A percentile compares a stretch with the other conserved stretches of the same genome.
Evolutionary conservation across 37 sponge, comb jelly and placozoan genomes (phyloP).

Genomic region (Axinella damicornis): DNA sequence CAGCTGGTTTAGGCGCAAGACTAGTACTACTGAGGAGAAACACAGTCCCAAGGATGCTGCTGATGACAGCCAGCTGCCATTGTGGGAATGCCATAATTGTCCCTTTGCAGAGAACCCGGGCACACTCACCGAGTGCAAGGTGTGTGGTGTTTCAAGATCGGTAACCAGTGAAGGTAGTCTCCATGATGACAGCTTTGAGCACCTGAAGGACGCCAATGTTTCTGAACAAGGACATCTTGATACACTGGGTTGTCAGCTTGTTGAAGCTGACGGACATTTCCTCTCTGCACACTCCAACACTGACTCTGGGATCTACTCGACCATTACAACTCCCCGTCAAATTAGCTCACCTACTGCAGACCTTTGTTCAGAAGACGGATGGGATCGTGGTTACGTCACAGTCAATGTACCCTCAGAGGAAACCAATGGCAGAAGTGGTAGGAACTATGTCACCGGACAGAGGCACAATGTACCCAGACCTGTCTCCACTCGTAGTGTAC

Average conservation of each 20-base stretch:
- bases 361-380: too few species aligned
- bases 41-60: too few species aligned
- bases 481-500: too few species aligned
- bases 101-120: constrained; percentile 3
- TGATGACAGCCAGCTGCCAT: not conserved
- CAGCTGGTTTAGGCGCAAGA: too few species aligned
- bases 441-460: too few species aligned
- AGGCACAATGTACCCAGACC: too few species aligned
- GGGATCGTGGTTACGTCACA: not conserved
- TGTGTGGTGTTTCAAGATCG: not conserved
- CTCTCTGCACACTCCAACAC: not conserved
- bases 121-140: not conserved
- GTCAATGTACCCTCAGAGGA: too few species aligned
- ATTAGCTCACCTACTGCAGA: not conserved
- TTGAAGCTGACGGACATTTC: not conserved
- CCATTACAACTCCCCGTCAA: not conserved
- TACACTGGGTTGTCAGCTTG: not conserved
- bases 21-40: too few species aligned
- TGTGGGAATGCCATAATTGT: constrained; percentile 37
- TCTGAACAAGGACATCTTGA: too few species aligned
- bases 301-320: not conserved
- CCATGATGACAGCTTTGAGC: too few species aligned
- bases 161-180: not conserved
- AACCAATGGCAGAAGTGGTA: too few species aligned
- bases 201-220: too few species aligned